These are phyloP conservation scores for Paraescarpia echinospica DNA, from an alignment of 1,140 invertebrate species.

Conservation along the genomic window DNA sequence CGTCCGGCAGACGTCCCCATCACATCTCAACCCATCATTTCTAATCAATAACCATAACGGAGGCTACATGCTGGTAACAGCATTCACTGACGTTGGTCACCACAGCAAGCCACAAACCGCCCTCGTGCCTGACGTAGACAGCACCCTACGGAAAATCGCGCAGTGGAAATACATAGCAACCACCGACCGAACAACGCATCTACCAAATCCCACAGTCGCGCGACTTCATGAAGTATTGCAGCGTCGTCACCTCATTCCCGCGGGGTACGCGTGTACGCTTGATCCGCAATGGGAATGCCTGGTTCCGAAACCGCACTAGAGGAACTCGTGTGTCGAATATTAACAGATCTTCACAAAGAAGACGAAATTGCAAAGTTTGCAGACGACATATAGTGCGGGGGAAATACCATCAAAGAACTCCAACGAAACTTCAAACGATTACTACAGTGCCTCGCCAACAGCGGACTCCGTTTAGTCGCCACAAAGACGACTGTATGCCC, in stretches of 20 bases:
- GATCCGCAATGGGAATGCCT: constrained; percentile 32
- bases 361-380: constrained; percentile 22
- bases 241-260: constrained; percentile 28
- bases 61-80: constrained; percentile 30
- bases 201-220: not conserved
- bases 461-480: not conserved
- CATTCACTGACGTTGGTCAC: constrained; percentile 32
- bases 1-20: constrained; percentile 29
- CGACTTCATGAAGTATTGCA: constrained; percentile 31
- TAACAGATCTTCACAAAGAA: constrained; percentile 23
- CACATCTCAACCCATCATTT: constrained; percentile 32
- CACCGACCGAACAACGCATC: constrained; percentile 15
- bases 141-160: constrained; percentile 7
- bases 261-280: constrained; percentile 31
- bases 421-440: constrained; percentile 18
- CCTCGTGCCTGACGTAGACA: constrained; percentile 33
- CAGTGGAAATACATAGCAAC: constrained; percentile 26
- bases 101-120: constrained; percentile 28
- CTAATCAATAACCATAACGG: constrained; percentile 32
- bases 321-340: constrained; percentile 26
- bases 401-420: constrained; percentile 10
- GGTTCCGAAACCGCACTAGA: constrained; percentile 20
- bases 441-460: constrained; percentile 13
- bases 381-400: constrained; percentile 28
- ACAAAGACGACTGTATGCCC: not conserved